Conservation (phyloP, 2,113 vertebrate genomes). For the Reinhardtius hippoglossoides region DNA sequence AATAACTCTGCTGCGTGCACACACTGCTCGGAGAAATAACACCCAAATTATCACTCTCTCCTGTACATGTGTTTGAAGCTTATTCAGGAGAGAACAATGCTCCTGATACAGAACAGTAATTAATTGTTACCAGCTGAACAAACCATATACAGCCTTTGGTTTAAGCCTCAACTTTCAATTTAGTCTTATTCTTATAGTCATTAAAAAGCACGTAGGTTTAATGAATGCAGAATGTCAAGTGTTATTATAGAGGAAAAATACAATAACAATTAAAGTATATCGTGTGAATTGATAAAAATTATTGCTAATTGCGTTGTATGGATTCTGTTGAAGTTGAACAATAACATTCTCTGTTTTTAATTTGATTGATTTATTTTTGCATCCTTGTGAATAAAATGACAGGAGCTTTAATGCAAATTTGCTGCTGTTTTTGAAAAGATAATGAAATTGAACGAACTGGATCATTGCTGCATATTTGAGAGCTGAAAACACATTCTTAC, state of each 20-base stretch:
- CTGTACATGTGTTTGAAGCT: constrained; percentile 11
- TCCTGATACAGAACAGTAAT: constrained; percentile 8
- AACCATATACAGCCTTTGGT: background rate
- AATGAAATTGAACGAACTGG: background rate
- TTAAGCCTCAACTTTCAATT: background rate
- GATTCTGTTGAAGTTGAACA: background rate
- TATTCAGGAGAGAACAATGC: background rate
- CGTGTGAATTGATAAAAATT: background rate
- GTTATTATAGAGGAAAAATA: background rate
- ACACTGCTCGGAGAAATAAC: background rate
- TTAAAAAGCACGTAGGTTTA: background rate
- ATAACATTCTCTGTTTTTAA: background rate
- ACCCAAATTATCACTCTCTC: background rate
- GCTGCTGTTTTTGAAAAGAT: background rate
- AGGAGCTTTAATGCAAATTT: background rate
- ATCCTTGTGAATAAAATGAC: background rate
- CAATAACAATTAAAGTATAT: background rate
- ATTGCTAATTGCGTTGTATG: constrained; percentile 7
- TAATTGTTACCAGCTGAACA: constrained; percentile 1
- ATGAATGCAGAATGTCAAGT: background rate
- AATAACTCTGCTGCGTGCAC: background rate
- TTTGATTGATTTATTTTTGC: background rate
- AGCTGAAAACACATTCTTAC: background rate
- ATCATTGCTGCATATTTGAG: background rate
- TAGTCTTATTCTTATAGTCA: background rate